Conservation (phyloP, 2,797 vertebrate species). For the Choloepus didactylus region DNA sequence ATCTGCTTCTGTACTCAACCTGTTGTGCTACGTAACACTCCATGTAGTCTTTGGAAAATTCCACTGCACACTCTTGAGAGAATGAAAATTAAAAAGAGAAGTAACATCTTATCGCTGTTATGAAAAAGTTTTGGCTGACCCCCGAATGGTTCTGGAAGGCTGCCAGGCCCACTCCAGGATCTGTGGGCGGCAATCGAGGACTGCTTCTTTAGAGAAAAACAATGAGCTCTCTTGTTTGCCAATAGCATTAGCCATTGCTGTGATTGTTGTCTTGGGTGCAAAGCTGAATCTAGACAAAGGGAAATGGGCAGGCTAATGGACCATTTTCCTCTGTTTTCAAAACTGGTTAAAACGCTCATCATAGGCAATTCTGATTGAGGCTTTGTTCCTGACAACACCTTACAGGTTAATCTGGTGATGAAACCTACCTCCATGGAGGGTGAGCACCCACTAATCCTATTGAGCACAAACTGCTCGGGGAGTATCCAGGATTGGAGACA, state of each 20-base stretch:
- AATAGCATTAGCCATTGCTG: background rate
- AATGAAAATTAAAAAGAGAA: background rate
- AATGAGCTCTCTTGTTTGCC: background rate
- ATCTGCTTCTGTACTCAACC: slow-evolving; percentile 70
- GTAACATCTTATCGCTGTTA: background rate
- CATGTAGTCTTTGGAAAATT: slow-evolving; percentile 68
- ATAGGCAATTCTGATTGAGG: background rate
- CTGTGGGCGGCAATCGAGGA: background rate
- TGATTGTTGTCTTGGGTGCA: background rate
- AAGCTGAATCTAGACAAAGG: background rate
- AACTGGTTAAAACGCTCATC: background rate
- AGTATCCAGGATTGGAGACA: background rate
- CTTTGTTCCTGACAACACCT: background rate
- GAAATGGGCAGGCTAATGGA: background rate
- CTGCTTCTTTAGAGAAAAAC: background rate
- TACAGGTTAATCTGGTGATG: background rate
- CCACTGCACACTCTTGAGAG: background rate
- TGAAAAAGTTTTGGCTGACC: background rate
- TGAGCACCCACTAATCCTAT: background rate
- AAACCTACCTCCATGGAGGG: background rate
- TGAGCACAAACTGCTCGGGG: background rate
- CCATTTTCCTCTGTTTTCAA: background rate
- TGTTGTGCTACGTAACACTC: slow-evolving; percentile 29
- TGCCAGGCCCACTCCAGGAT: background rate
- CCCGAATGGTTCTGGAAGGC: background rate